Percentiles rank a stretch among this genome's conserved stretches.
These are phyloP conservation scores for Ammodytes dubius DNA, from an alignment of 2,113 vertebrate species.

Conservation along the genomic window DNA sequence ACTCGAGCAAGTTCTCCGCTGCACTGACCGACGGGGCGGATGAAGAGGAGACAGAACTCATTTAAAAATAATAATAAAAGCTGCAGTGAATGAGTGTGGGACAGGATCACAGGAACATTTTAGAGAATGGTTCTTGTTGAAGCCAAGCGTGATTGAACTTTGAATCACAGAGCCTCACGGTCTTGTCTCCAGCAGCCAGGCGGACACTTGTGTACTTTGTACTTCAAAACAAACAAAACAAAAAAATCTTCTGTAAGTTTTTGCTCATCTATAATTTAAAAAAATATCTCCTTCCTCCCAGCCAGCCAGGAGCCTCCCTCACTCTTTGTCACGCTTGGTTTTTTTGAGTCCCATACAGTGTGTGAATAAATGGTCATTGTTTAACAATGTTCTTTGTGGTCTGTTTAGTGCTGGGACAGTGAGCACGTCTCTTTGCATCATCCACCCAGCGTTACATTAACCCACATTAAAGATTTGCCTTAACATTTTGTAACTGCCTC, in stretches of 20 bases:
- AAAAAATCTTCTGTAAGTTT: conserved; percentile 37
- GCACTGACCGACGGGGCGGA: background rate
- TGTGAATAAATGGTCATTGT: conserved; percentile 83
- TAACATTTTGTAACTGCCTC: background rate
- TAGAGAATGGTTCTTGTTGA: conserved; percentile 18
- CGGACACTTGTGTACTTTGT: conserved; percentile 48
- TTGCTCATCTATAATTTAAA: conserved; percentile 65
- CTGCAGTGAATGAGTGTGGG: conserved; percentile 17
- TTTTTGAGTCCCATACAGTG: conserved; percentile 70
- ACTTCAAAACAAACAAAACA: conserved; percentile 35
- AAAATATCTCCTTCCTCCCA: conserved; percentile 22
- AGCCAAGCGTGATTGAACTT: conserved; percentile 36
- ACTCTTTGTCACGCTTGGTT: conserved; percentile 62
- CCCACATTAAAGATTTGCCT: conserved; percentile 30
- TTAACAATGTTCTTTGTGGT: conserved; percentile 62
- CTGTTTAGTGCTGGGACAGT: conserved; percentile 15
- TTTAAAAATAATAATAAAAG: conserved; percentile 7
- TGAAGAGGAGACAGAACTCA: background rate
- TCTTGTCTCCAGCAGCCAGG: conserved; percentile 10
- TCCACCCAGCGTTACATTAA: background rate
- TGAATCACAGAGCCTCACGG: conserved; percentile 5
- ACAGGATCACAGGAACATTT: conserved; percentile 14
- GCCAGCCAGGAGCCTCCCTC: conserved; percentile 41
- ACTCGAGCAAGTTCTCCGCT: conserved; percentile 6
- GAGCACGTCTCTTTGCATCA: conserved; percentile 17